These are phyloP conservation scores for Melieria crassipennis DNA, from an alignment of 2,888 invertebrate species.

Conservation along the genomic window DNA sequence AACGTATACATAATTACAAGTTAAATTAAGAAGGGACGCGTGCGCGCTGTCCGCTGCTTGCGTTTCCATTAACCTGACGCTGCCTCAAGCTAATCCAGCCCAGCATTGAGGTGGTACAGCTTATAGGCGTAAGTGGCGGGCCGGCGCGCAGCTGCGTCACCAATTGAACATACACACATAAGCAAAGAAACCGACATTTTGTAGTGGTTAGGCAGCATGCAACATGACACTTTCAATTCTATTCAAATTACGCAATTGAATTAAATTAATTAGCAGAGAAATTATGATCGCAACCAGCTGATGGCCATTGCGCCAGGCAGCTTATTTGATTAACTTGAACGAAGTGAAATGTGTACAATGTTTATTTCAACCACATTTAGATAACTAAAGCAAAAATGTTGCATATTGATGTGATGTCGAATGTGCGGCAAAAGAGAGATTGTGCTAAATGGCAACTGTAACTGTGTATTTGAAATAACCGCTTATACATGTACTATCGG, in stretches of 20 bases:
- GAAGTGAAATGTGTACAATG: conserved; percentile 5
- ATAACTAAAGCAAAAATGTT: no score
- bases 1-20: conserved; percentile 1
- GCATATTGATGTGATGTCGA: conserved; percentile 3
- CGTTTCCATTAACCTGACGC: conserved; percentile 19
- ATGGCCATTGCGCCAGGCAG: no score
- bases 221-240: conserved; percentile 18
- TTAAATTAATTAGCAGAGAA: conserved; percentile 6
- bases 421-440: neutral
- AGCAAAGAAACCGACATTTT: neutral
- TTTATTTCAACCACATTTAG: conserved; percentile 3
- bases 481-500: conserved; percentile 20
- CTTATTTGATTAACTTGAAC: no score
- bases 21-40: conserved; percentile 8
- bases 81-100: conserved; percentile 48
- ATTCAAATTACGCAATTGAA: neutral
- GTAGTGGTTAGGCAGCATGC: conserved; percentile 21
- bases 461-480: conserved; percentile 22
- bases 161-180: conserved; percentile 7
- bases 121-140: conserved; percentile 27
- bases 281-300: neutral
- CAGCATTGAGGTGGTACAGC: conserved; percentile 41
- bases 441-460: conserved; percentile 16
- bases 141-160: neutral
- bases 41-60: neutral